Evolutionary conservation across 2,888 invertebrate genomes (phyloP).

Genomic region (Cecidostiba fungosa): DNA sequence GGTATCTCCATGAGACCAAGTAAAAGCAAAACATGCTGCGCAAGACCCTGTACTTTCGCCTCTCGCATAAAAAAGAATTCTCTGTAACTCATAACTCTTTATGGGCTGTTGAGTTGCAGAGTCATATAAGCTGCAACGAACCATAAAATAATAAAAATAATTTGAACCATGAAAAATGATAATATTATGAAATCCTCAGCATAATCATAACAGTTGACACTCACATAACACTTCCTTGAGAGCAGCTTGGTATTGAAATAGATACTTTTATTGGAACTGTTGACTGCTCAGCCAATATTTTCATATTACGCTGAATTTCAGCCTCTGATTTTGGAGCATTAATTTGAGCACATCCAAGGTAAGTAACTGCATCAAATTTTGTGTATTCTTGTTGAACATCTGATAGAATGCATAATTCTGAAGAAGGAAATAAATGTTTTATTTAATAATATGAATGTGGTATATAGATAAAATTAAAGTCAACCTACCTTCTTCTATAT

Average conservation of each 20-base stretch:
- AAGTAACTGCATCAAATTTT: slow-evolving; percentile 95
- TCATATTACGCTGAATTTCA: slow-evolving; percentile 96
- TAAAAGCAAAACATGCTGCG: slow-evolving; percentile 98
- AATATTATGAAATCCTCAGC: neutral
- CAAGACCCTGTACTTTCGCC: slow-evolving; percentile 92
- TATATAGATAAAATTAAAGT: neutral
- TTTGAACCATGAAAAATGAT: neutral
- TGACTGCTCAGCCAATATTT: slow-evolving; percentile 87
- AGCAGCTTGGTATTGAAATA: slow-evolving; percentile 95
- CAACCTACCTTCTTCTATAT: slow-evolving; percentile 86
- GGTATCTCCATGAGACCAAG: slow-evolving; percentile 96
- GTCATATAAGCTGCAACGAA: slow-evolving; percentile 87
- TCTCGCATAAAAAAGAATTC: slow-evolving; percentile 96
- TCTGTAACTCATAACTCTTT: slow-evolving; percentile 93
- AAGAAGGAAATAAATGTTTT: slow-evolving; percentile 25
- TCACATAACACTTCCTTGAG: slow-evolving; percentile 96
- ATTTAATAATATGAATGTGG: neutral
- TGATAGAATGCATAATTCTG: slow-evolving; percentile 82
- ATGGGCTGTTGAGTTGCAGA: slow-evolving; percentile 89
- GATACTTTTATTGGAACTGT: slow-evolving; percentile 92
- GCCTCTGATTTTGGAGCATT: slow-evolving; percentile 95
- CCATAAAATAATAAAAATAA: slow-evolving; percentile 21
- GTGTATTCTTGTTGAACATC: slow-evolving; percentile 94
- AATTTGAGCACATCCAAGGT: slow-evolving; percentile 95
- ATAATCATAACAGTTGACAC: slow-evolving; percentile 75